phyloP scores from a whole-genome alignment of 2,797 vertebrate genomes.

The Coregonus suidteri region DNA sequence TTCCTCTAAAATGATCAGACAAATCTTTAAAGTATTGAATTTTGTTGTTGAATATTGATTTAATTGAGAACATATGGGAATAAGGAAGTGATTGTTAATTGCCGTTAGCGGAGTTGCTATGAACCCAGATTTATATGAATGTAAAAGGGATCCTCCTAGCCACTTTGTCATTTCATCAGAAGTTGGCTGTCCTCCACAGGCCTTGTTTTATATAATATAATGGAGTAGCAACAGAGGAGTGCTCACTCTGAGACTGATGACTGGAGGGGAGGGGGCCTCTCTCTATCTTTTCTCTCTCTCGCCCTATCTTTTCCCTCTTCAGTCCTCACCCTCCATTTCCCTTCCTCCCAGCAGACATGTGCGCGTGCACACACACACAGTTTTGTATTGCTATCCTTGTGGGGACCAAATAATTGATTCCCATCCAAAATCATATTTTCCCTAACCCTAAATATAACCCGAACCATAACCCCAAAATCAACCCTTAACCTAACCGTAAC shows the following conservation, averaged over 20 bases:
- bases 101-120: background rate
- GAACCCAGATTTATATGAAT: background rate
- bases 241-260: background rate
- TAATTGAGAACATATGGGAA: background rate
- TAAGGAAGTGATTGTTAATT: background rate
- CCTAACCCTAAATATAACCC: too few relatives aligned
- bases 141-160: background rate
- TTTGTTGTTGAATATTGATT: background rate
- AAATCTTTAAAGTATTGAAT: too few relatives aligned
- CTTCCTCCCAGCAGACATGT: background rate
- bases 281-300: background rate
- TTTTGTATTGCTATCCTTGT: background rate
- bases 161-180: conserved; percentile 1
- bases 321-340: background rate
- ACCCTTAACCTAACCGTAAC: too few relatives aligned
- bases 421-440: too few relatives aligned
- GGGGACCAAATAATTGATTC: too few relatives aligned
- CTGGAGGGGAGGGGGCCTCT: background rate
- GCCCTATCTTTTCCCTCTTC: background rate
- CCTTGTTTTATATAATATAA: background rate
- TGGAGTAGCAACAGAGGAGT: background rate
- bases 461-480: too few relatives aligned
- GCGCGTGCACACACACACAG: background rate
- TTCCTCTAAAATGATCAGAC: too few relatives aligned
- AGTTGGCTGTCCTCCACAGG: background rate